Evolutionary conservation across 2,113 vertebrate genomes (phyloP), one percentile per base, ranked within the genome.

Genomic region (Pedetes capensis): DNA sequence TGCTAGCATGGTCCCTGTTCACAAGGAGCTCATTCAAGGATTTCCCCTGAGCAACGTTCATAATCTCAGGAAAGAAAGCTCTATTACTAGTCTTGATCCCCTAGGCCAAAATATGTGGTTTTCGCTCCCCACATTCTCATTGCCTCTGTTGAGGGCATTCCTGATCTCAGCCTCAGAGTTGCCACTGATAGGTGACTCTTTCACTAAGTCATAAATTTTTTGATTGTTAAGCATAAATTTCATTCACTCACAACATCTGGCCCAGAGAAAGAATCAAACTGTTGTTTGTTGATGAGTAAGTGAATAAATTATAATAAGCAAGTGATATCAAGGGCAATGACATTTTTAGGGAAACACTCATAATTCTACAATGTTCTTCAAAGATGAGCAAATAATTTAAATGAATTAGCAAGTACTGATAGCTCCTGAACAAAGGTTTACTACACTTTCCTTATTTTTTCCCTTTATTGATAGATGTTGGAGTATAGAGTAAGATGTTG

Each of bases 321-420:
- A 96, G 37, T n/a, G 51, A 83, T 5, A 3, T 74, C 68, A 63
- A 95, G 59, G 17, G 9, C 23, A 78, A 79, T 4, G 51, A 59
- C 20, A 75, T 76, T 89, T 95, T 83, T 68, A 75, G 64, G 39
- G 34, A 53, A 74, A 51, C 25, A 37, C 0, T 23, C 49, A 59
- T 69, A 84, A 80, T 92, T 87, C 74, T 95, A 78, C 39, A 71
- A 71, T 79, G 18, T 72, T 20, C 51, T 96, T 90, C 80, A 86
- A 76, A 34, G 61, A 47, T 34, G 20, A 29, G 3, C 34, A 74
- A 82, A 71, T 49, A 53, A 80, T 66, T 68, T 44, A 91, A 88
- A 69, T 32, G 53, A 37, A 61, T 66, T 84, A 83, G 44, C 29
- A 80, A 17, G 18, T n/a, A 37, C 76, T 69, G 57, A 80, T 34